Conservation (phyloP, 2,113 vertebrate genomes). For the Motacilla tschutschensis region DNA sequence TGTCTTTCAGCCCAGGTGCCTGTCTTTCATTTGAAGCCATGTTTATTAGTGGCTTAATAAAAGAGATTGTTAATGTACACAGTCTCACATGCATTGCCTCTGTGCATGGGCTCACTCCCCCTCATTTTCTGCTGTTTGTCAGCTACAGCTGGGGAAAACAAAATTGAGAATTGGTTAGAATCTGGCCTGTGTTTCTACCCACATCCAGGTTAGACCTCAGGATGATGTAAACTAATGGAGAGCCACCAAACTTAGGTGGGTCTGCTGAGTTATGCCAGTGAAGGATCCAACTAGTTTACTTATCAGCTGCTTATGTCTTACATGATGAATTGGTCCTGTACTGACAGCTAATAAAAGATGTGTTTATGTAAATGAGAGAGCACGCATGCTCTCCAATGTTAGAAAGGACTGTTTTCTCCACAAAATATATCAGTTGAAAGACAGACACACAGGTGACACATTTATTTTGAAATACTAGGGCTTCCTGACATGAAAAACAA, state of each 20-base stretch:
- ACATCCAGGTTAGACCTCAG: neutral
- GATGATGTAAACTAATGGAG: neutral
- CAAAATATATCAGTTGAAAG: neutral
- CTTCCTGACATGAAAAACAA: neutral
- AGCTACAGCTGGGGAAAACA: neutral
- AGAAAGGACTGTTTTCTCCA: neutral
- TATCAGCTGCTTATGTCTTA: constrained; percentile 7
- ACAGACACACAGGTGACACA: neutral
- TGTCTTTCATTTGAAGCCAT: neutral
- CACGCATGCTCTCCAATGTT: neutral
- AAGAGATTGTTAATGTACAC: neutral
- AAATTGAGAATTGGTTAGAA: neutral
- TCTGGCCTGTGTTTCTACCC: neutral
- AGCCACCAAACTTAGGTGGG: neutral
- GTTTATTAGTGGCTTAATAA: neutral
- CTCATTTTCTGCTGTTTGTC: neutral
- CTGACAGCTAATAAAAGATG: constrained; percentile 7
- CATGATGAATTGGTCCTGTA: neutral
- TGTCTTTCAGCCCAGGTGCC: neutral
- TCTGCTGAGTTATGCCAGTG: neutral
- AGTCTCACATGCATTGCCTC: neutral
- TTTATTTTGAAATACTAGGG: neutral
- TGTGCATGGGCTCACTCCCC: neutral
- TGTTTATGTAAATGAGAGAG: constrained; percentile 38
- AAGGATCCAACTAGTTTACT: constrained; percentile 3